These are phyloP conservation scores for Sturnira hondurensis DNA, from an alignment of 2,113 vertebrate species.

Conservation along the genomic window DNA sequence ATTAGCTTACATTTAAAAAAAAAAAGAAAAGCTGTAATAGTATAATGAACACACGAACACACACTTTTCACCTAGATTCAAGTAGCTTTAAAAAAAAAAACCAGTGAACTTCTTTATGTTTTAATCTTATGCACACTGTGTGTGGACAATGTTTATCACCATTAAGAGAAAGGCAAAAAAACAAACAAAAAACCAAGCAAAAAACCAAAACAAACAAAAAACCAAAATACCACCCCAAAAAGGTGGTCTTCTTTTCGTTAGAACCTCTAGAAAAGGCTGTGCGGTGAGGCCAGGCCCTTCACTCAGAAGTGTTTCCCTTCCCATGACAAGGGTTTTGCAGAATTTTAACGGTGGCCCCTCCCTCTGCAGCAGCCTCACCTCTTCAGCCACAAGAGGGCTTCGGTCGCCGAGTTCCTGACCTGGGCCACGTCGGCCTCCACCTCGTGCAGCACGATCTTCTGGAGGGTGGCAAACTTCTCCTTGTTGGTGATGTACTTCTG, in stretches of 20 bases:
- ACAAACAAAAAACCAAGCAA: too few species aligned
- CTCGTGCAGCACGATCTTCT: constrained; percentile 96
- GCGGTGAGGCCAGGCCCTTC: neutral
- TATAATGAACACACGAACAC: too few species aligned
- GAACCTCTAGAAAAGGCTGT: neutral
- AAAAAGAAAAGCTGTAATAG: too few species aligned
- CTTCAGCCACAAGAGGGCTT: constrained; percentile 96
- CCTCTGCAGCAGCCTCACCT: constrained; percentile 74
- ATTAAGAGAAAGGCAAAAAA: neutral
- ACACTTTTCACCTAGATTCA: too few species aligned
- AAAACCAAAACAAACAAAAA: too few species aligned
- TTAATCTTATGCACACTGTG: neutral
- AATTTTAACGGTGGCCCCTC: neutral
- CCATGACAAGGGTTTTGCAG: too few species aligned
- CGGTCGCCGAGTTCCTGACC: constrained; percentile 95
- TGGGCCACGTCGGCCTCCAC: constrained; percentile 85
- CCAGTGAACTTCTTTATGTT: neutral
- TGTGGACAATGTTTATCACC: neutral
- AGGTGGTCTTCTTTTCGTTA: neutral
- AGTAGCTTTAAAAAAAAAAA: too few species aligned
- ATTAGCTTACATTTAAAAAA: too few species aligned
- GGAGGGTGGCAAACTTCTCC: constrained; percentile 90
- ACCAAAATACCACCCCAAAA: neutral
- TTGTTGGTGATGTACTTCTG: constrained; percentile 94
- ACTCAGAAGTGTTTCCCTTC: neutral